Evolutionary conservation across 92 coral and sea anemone species (phyloP), one percentile per base, ranked within the genome.

Genomic region (Diadumene lineata): DNA sequence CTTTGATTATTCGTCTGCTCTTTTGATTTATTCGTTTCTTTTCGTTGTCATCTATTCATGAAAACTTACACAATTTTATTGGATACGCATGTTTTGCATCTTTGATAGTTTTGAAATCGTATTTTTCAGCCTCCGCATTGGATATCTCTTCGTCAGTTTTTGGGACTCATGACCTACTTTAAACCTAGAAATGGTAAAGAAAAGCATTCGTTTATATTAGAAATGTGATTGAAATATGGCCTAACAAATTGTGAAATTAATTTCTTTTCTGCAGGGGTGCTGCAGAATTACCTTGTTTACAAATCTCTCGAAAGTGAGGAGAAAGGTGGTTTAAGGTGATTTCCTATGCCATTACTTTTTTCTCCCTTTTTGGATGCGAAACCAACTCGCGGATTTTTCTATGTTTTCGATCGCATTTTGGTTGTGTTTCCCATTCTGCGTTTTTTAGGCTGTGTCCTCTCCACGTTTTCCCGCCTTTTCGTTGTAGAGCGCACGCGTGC

Each of bases 141-240:
- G 84, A 76, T 94, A 50, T 48, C 93, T 7, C 11, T 78, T 38
- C 69, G 60, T 1, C 67, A 64, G 27, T 91, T 83, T 75, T 56
- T 80, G 64, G 84, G 85, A 13, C 66, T 94, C 22, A 85, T 94
- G 98, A 76, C 73, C 33, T 75, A 66, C 65, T 88, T 70, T 85
- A 94, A 94, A 69, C 97, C 98, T 23, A 91, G 82, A 63, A 75
- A 75, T 30, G 72, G 98, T 94, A 94, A n/a, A n/a, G n/a, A n/a
- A n/a, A n/a, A n/a, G n/a, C n/a, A n/a, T n/a, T n/a, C n/a, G n/a
- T n/a, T n/a, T n/a, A n/a, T n/a, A n/a, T n/a, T n/a, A n/a, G n/a
- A n/a, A n/a, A n/a, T n/a, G n/a, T n/a, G n/a, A n/a, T n/a, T n/a
- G n/a, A n/a, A 16, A 44, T 29, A 8, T 51, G 8, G 24, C 57